Evolutionary conservation across 2,797 vertebrate species (phyloP).

Genomic region (Momotus momota): DNA sequence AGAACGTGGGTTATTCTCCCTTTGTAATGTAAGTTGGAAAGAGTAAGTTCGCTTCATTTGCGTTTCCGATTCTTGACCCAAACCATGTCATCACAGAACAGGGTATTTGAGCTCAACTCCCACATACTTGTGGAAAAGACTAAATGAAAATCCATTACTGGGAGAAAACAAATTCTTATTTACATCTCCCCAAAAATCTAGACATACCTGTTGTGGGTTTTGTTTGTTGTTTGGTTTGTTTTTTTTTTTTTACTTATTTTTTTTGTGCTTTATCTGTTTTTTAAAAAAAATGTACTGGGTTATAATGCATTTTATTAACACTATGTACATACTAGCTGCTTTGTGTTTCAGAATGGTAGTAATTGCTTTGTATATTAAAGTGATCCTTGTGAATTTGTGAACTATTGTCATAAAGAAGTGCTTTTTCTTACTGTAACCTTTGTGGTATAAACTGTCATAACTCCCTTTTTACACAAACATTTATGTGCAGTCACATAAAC

Average conservation of each 20-base stretch:
- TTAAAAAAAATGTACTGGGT: constrained; percentile 76
- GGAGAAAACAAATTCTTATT: constrained; percentile 63
- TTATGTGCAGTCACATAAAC: constrained; percentile 85
- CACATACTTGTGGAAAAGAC: constrained; percentile 68
- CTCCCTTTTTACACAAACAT: constrained; percentile 85
- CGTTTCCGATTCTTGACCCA: constrained; percentile 65
- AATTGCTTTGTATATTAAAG: constrained; percentile 87
- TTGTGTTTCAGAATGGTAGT: constrained; percentile 84
- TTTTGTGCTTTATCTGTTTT: constrained; percentile 79
- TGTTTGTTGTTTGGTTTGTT: background rate
- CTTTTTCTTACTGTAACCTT: constrained; percentile 87
- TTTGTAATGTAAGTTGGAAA: constrained; percentile 67
- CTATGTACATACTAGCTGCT: constrained; percentile 86
- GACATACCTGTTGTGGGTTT: constrained; percentile 63
- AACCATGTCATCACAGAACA: constrained; percentile 79
- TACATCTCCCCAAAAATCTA: constrained; percentile 67
- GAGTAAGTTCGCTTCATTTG: constrained; percentile 63
- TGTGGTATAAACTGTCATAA: constrained; percentile 85
- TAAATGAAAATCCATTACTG: constrained; percentile 61
- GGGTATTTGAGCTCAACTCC: constrained; percentile 74
- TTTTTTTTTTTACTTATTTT: constrained; percentile 4
- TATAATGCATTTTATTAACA: constrained; percentile 84
- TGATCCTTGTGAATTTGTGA: constrained; percentile 87
- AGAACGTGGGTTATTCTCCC: constrained; percentile 27
- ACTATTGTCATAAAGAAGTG: constrained; percentile 84